Conservation (phyloP, 2,888 invertebrate genomes). For the Synergus umbraculus region DNA sequence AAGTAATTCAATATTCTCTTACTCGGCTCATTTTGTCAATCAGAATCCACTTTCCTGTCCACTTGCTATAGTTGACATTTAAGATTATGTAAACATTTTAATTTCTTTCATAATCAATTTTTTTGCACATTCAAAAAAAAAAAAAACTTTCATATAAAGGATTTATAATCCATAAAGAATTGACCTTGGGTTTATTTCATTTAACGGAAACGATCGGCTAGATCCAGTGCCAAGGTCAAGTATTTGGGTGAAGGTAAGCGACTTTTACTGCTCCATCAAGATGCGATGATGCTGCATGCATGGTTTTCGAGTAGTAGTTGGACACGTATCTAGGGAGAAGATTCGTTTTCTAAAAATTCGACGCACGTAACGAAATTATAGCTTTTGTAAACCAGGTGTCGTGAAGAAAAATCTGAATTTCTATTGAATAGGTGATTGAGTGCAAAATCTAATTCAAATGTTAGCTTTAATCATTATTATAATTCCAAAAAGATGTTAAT, state of each 20-base stretch:
- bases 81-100: too few relatives aligned
- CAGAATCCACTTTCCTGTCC: not conserved
- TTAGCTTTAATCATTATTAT: not conserved
- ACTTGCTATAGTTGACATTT: too few relatives aligned
- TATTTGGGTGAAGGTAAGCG: constrained; percentile 64
- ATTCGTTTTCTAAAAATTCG: constrained; percentile 6
- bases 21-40: not conserved
- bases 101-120: not conserved
- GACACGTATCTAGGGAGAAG: not conserved
- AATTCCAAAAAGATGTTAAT: not conserved
- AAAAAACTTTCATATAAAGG: too few relatives aligned
- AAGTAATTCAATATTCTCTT: not conserved
- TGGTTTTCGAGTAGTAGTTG: constrained; percentile 8
- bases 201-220: constrained; percentile 29
- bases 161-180: not conserved
- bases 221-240: constrained; percentile 58
- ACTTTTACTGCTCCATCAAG: constrained; percentile 63
- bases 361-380: not conserved
- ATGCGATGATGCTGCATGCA: constrained; percentile 34
- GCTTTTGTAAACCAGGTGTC: not conserved
- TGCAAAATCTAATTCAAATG: not conserved
- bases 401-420: not conserved
- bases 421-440: not conserved
- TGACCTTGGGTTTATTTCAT: constrained; percentile 1
- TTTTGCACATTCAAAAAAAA: not conserved